Evolutionary conservation across 2,797 vertebrate genomes (phyloP).

Genomic region (Melanotaenia nigrans): DNA sequence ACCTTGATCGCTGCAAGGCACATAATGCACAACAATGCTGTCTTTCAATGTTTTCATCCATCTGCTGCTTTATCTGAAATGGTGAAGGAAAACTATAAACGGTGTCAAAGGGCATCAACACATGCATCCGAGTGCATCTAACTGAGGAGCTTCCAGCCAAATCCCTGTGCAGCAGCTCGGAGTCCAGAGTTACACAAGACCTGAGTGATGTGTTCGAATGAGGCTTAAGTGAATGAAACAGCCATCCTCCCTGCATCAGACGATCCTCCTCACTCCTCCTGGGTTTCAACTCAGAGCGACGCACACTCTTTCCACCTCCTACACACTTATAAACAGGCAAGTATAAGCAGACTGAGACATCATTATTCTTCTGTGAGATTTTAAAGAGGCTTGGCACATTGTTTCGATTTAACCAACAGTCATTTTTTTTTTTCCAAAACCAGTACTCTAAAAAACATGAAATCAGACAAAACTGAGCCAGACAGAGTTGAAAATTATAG

Average conservation of each 20-base stretch:
- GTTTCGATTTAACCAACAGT: conserved; percentile 33
- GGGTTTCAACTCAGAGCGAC: conserved; percentile 56
- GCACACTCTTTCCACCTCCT: conserved; percentile 65
- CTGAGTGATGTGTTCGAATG: conserved; percentile 55
- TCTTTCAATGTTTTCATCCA: conserved; percentile 41
- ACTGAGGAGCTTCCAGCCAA: conserved; percentile 59
- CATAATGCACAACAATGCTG: conserved; percentile 14
- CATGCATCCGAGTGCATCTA: conserved; percentile 40
- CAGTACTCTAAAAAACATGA: background rate
- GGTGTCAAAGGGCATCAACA: conserved; percentile 49
- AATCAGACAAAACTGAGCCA: conserved; percentile 8
- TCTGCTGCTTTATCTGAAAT: conserved; percentile 50
- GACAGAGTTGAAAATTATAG: background rate
- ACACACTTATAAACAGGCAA: conserved; percentile 60
- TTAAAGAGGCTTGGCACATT: conserved; percentile 31
- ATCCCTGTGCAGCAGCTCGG: conserved; percentile 57
- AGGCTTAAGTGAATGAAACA: conserved; percentile 71
- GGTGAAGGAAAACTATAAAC: conserved; percentile 53
- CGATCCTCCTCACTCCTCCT: conserved; percentile 51
- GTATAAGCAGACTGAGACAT: conserved; percentile 59
- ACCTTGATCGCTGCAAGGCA: conserved; percentile 2
- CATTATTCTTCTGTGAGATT: conserved; percentile 50
- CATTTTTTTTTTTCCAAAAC: background rate
- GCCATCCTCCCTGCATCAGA: conserved; percentile 38
- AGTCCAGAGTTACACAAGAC: conserved; percentile 72